phyloP scores from a whole-genome alignment of 2,888 invertebrate species.

The Rhogogaster chlorosoma region DNA sequence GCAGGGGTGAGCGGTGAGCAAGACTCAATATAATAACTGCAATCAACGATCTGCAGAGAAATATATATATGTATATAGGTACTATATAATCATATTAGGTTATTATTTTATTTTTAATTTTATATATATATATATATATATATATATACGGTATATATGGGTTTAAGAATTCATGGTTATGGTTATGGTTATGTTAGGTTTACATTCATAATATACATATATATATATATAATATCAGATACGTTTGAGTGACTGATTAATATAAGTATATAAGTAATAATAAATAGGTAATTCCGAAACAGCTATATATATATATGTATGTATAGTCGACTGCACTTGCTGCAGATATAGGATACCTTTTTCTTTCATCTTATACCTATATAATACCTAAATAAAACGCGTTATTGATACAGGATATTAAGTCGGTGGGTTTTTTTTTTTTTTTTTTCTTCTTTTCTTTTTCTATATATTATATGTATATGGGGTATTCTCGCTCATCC shows the following conservation, averaged over 20 bases:
- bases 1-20: neutral
- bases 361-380: neutral
- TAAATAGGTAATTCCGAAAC: neutral
- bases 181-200: neutral
- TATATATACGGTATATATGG: neutral
- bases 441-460: neutral
- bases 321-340: neutral
- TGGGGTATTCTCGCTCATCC: no score
- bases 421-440: neutral
- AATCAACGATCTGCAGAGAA: no score
- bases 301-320: neutral
- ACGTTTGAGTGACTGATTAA: constrained; percentile 41
- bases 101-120: neutral
- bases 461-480: neutral
- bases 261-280: constrained; percentile 23
- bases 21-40: neutral
- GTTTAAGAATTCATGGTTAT: neutral
- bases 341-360: neutral
- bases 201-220: constrained; percentile 4
- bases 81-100: neutral
- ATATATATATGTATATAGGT: neutral
- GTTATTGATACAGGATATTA: neutral
- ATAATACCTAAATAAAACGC: neutral
- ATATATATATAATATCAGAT: constrained; percentile 35
- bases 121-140: neutral